A percentile compares a stretch with the other conserved stretches of the same genome.
Evolutionary conservation across 2,797 vertebrate species (phyloP).

Genomic region (Lycodopsis pacificus): DNA sequence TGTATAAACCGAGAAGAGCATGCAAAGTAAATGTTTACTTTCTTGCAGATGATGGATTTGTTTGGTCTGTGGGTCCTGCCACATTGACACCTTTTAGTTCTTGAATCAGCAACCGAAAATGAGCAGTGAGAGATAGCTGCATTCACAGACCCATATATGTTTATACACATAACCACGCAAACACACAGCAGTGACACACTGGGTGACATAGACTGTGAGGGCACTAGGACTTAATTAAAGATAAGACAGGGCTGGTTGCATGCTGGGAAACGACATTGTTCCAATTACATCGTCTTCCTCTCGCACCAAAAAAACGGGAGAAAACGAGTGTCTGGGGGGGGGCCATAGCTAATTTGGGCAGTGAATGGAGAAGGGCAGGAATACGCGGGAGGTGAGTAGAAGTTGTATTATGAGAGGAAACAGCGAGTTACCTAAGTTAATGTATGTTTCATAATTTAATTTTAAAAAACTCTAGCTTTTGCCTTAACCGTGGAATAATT

Average conservation of each 20-base stretch:
- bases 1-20: conserved; percentile 43
- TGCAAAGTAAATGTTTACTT: conserved; percentile 59
- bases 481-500: conserved; percentile 39
- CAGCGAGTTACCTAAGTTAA: conserved; percentile 29
- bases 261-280: conserved; percentile 81
- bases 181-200: conserved; percentile 47
- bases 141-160: conserved; percentile 21
- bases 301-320: conserved; percentile 50
- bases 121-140: conserved; percentile 38
- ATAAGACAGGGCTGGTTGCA: conserved; percentile 68
- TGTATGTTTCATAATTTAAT: conserved; percentile 19
- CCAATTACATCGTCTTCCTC: conserved; percentile 77
- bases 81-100: conserved; percentile 60
- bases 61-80: conserved; percentile 55
- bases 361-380: conserved; percentile 44
- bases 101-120: conserved; percentile 64
- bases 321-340: conserved; percentile 46
- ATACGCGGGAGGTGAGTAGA: conserved; percentile 51
- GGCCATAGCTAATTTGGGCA: conserved; percentile 57
- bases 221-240: conserved; percentile 81
- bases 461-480: conserved; percentile 19
- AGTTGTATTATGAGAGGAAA: conserved; percentile 40
- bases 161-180: conserved; percentile 30
- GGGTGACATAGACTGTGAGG: conserved; percentile 59
- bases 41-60: conserved; percentile 61